Conservation (phyloP, 2,113 vertebrate genomes). For the Alouatta palliata region DNA sequence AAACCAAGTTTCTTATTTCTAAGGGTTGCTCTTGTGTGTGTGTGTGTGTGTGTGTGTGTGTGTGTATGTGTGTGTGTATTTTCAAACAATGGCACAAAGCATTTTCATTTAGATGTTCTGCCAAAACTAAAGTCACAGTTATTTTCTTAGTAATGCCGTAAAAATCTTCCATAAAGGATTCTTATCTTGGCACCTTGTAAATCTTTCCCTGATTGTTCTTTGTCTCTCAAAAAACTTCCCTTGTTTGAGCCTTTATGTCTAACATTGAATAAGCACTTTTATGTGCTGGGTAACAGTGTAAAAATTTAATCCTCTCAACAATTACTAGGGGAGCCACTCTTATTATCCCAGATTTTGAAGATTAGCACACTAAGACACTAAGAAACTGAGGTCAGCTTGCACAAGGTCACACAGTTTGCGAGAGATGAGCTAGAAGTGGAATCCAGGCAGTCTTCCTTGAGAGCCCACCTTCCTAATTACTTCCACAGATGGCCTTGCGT, state of each 20-base stretch:
- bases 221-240: neutral
- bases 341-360: neutral
- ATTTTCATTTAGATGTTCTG: constrained; percentile 6
- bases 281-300: neutral
- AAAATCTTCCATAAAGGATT: neutral
- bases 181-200: neutral
- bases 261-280: neutral
- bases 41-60: neutral
- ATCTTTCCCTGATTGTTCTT: neutral
- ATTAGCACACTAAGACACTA: neutral
- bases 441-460: neutral
- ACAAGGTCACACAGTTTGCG: neutral
- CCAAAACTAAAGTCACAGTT: neutral
- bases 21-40: accelerated
- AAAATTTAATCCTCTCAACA: neutral
- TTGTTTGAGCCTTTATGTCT: neutral
- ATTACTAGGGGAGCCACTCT: neutral
- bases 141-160: neutral
- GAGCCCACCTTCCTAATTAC: neutral
- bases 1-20: constrained; percentile 51
- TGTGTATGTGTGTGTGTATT: neutral
- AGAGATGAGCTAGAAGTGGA: neutral
- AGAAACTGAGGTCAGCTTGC: neutral
- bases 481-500: neutral
- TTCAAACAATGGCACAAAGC: neutral